Base-by-base conservation (phyloP, 2,888 invertebrate genomes). In the Drosophila monieri region DNA sequence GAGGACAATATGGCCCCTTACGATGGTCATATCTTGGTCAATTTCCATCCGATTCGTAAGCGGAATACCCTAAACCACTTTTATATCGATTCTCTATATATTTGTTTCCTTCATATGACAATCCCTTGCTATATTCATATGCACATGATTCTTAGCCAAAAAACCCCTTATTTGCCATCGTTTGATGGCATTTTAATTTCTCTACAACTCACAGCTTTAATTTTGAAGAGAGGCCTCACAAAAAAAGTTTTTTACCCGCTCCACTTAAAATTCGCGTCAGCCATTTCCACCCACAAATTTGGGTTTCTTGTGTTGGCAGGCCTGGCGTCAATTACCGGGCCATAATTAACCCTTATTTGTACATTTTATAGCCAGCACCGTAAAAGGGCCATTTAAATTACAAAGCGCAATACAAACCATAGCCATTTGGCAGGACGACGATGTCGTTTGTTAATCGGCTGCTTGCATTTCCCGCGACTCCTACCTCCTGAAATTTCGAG, bases 271-370 rank as follows among this genome's bases (percentile, higher is more conserved):
- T 81, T 85, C 70, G 66, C 25, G 10, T 54, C 21, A 14, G 64
- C 65, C 67, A 77, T 68, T 79, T 75, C 59, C 72, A 62, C 61
- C 74, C 72, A 65, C 68, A 74, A 69, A 74, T 74, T 80, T 74
- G 30, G 46, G 67, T 66, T 65, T 72, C 68, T 76, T 78, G 68
- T 76, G 76, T 68, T 57, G 65, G 49, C 54, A 54, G 51, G 46
- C 61, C 35, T 46, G 59, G 62, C 80, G 72, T 83, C 77, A 77
- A 68, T 67, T 47, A 41, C 52, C 39, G 61, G 46, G 61, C 74
- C 80, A 88, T 90, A 90, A 89, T 89, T 89, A 90, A 88, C 89
- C 88, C 87, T 87, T 88, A 89, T 89, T 90, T 90, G 89, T 85
- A 76, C 85, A 83, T 79, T 89, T 90, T 89, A 89, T 85, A 81